phyloP scores from a whole-genome alignment of 2,888 invertebrate species.

The Lasioglossum pauxillum region DNA sequence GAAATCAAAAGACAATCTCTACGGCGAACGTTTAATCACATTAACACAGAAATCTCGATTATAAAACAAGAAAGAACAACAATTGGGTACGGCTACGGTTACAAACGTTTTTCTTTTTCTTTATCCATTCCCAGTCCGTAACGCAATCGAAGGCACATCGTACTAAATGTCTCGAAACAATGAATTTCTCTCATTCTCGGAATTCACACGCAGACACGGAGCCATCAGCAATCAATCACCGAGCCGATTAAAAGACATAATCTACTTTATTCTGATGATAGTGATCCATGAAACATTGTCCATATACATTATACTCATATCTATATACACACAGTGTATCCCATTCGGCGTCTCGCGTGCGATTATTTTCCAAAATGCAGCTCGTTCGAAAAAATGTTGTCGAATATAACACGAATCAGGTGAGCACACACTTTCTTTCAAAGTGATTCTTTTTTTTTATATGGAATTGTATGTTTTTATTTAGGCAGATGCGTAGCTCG shows the following conservation, averaged over 20 bases:
- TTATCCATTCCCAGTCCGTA: background rate
- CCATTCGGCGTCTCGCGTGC: background rate
- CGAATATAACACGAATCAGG: background rate
- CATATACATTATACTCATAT: constrained; percentile 64
- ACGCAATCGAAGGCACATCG: constrained; percentile 15
- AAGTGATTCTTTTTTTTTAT: too few relatives aligned
- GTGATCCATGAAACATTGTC: constrained; percentile 79
- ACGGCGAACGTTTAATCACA: background rate
- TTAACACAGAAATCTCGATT: background rate
- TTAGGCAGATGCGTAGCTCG: too few relatives aligned
- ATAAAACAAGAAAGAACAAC: background rate
- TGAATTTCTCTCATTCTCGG: constrained; percentile 1
- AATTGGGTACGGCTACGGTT: constrained; percentile 9
- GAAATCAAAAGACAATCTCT: background rate
- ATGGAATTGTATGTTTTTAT: too few relatives aligned
- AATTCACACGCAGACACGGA: background rate
- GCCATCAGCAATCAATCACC: constrained; percentile 15
- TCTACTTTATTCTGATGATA: constrained; percentile 78
- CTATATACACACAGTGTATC: constrained; percentile 5
- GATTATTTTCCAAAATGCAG: background rate
- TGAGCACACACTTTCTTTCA: background rate
- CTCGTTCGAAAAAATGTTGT: background rate
- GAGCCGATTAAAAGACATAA: constrained; percentile 75
- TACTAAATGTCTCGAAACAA: constrained; percentile 10
- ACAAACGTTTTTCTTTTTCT: background rate